phyloP scores from a whole-genome alignment of 2,797 vertebrate genomes.

The Acestrorhynchus altus region DNA sequence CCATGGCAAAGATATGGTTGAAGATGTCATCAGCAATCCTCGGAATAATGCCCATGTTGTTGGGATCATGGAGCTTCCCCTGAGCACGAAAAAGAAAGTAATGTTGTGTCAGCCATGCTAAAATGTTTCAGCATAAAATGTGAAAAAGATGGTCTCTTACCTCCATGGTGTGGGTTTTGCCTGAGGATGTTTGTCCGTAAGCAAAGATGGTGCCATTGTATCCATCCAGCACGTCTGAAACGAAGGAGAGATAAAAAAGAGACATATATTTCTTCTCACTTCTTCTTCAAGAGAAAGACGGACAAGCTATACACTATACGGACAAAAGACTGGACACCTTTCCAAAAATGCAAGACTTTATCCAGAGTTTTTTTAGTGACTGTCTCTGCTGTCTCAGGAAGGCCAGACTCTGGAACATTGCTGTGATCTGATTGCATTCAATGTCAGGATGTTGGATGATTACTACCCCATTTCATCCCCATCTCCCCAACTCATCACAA shows the following conservation, averaged over 20 bases:
- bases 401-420: too few relatives aligned
- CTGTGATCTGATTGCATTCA: too few relatives aligned
- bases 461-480: too few relatives aligned
- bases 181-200: slow-evolving; percentile 93
- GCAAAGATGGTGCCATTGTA: slow-evolving; percentile 97
- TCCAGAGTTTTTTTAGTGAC: too few relatives aligned
- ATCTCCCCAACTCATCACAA: too few relatives aligned
- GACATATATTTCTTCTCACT: not conserved
- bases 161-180: slow-evolving; percentile 98
- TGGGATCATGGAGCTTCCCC: slow-evolving; percentile 90
- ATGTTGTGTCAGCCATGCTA: not conserved
- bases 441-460: too few relatives aligned
- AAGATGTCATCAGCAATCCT: slow-evolving; percentile 94
- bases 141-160: slow-evolving; percentile 66
- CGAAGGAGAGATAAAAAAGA: not conserved
- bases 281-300: not conserved
- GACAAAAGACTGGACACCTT: too few relatives aligned
- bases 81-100: slow-evolving; percentile 53
- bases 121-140: not conserved
- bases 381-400: too few relatives aligned
- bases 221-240: slow-evolving; percentile 88
- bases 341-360: too few relatives aligned
- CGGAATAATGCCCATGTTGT: slow-evolving; percentile 94
- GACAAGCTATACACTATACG: too few relatives aligned
- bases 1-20: slow-evolving; percentile 94